Base-by-base conservation (phyloP, 2,888 invertebrate genomes). In the Synergus gifuensis region DNA sequence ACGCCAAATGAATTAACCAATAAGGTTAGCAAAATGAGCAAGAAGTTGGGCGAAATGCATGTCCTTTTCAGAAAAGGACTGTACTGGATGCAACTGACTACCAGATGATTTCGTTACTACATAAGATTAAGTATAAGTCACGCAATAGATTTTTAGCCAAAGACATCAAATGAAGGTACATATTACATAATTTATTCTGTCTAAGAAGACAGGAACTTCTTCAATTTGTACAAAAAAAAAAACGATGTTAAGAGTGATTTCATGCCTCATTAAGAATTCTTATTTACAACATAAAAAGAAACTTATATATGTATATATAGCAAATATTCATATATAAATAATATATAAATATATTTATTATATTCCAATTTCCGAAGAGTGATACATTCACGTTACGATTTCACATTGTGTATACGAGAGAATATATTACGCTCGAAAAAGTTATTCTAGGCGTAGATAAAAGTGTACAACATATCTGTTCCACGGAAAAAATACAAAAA, bases 91-190 rank as follows among this genome's bases (percentile, higher is more conserved):
- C 60, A 79, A 76, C 54, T 73, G 69, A 54, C 54, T 49, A 73
- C 14, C n/a, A 46, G 49, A 82, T 79, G 79, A 82, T 44, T 79
- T 69, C 76, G 84, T 87, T 85, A 87, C 83, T 81, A 36, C 79
- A 76, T 79, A 76, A 78, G 40, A 81, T 76, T 83, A 80, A 81
- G 73, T 83, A 77, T 81, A 83, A 81, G 76, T 83, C 79, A 83
- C 85, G 81, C 82, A 85, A 85, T 85, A 81, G 81, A 85, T 87
- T 81, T 85, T 86, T 88, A 89, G 89, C 89, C 90, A 89, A 90
- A 90, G 90, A 89, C 85, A 86, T 86, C 86, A 88, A 76, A 82
- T 79, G 79, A 80, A 62, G 76, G 78, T 86, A 85, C 80, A 81
- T 76, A 78, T 79, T 84, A 82, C 78, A 82, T 84, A 85, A 80